phyloP scores from a whole-genome alignment of 2,888 invertebrate genomes.

The Dromius quadrimaculatus region DNA sequence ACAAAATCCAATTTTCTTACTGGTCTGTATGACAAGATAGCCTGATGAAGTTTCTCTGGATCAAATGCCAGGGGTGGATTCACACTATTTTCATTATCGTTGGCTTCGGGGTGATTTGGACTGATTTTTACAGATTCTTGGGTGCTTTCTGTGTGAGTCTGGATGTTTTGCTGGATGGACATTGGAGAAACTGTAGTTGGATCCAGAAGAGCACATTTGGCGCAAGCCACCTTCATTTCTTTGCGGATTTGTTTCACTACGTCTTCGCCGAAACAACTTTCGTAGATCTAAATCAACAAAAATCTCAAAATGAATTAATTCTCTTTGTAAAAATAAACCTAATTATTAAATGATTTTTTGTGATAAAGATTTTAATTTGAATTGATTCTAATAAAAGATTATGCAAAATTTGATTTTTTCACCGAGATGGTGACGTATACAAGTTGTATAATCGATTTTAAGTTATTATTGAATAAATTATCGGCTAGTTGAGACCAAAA shows the following conservation, averaged over 20 bases:
- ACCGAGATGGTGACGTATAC: too few species aligned
- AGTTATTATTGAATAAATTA: too few species aligned
- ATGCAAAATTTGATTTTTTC: too few species aligned
- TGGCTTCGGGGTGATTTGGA: not conserved
- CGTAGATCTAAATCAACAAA: too few species aligned
- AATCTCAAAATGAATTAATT: too few species aligned
- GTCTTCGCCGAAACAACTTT: constrained; percentile 78
- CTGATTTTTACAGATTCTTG: constrained; percentile 39
- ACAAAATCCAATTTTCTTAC: constrained; percentile 61
- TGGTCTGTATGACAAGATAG: constrained; percentile 71
- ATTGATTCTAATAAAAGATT: too few species aligned
- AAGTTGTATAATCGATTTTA: too few species aligned
- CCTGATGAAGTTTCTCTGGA: constrained; percentile 69
- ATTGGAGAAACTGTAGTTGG: constrained; percentile 59
- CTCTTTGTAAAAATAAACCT: too few species aligned
- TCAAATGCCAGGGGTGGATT: constrained; percentile 63
- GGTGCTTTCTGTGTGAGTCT: constrained; percentile 49
- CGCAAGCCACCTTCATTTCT: constrained; percentile 76
- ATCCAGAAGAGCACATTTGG: constrained; percentile 73
- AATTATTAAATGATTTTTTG: too few species aligned
- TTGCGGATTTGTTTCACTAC: constrained; percentile 76
- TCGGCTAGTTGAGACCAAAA: too few species aligned
- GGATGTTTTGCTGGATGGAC: constrained; percentile 46
- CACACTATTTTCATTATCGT: constrained; percentile 58
- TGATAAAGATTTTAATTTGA: too few species aligned